Base-by-base conservation (phyloP, 2,888 invertebrate genomes). In the Drosophila fungiperda region DNA sequence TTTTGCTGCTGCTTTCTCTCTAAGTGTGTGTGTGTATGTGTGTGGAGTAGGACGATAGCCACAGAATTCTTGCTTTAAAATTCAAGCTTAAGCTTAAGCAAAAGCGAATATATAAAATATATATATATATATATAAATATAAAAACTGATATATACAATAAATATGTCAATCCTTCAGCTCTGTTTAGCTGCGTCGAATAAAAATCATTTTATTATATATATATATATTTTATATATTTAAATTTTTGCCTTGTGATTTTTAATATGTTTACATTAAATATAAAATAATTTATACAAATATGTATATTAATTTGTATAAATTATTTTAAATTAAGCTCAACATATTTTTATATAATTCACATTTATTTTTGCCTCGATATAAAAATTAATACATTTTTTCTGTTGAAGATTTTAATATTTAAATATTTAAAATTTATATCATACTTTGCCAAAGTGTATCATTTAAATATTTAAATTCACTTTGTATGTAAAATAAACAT, bases 1-100 rank as follows among this genome's bases (percentile, higher is more conserved):
- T 80, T 70, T 78, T 55, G 36, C 20, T 45, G 12, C 45, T 45
- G 42, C 40, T 9, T 1, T 40, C 40, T 45, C 42, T 45, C 11
- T 45, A 20, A 7, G 12, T 7, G 12, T 20, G 20, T 57, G 48
- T 53, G 67, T 64, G 53, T 59, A 17, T 38, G 42, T n/a, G n/a
- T 20, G 20, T 20, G 42, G 26, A 26, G 26, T 20, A 65, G 57
- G 69, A 62, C 80, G 80, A 62, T 69, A 77, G 81, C 74, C 78
- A 68, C 65, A 36, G 35, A 17, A 42, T 48, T 42, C 42, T 63
- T 63, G 67, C 80, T 67, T 79, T 68, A 85, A 83, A 76, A 69
- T 84, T 69, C 59, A 68, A 57, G 48, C 12, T 38, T 17, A 23
- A 57, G 23, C 49, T 52, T 49, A 36, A 40, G 36, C 23, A 58